phyloP scores from a whole-genome alignment of 2,888 invertebrate genomes.

The Phrixothrix hirtus region DNA sequence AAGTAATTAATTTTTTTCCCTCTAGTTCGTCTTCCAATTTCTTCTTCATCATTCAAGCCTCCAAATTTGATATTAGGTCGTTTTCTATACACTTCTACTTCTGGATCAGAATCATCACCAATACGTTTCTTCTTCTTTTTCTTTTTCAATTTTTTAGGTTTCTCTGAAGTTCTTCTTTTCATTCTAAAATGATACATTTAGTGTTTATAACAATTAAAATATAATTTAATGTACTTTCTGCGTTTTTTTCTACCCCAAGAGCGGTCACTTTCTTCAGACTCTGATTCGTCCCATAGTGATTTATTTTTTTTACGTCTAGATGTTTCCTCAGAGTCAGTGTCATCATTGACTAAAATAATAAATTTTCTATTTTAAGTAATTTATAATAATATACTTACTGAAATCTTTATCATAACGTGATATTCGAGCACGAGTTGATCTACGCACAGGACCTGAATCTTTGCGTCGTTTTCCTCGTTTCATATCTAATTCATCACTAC shows the following conservation, averaged over 20 bases:
- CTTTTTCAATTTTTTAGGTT: conserved; percentile 56
- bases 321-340: conserved; percentile 39
- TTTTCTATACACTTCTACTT: conserved; percentile 46
- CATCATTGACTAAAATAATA: conserved; percentile 43
- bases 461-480: conserved; percentile 56
- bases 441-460: conserved; percentile 56
- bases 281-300: conserved; percentile 63
- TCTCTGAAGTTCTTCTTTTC: conserved; percentile 33
- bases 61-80: conserved; percentile 61
- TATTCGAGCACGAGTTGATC: conserved; percentile 60
- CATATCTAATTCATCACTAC: conserved; percentile 59
- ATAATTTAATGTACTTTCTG: too few relatives aligned
- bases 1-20: conserved; percentile 78
- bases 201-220: too few relatives aligned
- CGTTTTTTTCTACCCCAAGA: conserved; percentile 57
- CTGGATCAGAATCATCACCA: conserved; percentile 53
- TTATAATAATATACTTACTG: conserved; percentile 52
- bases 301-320: conserved; percentile 63
- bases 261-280: conserved; percentile 64
- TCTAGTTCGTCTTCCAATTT: conserved; percentile 68
- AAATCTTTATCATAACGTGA: conserved; percentile 62
- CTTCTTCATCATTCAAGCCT: conserved; percentile 63
- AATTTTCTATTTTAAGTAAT: neutral
- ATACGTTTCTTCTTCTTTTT: conserved; percentile 57
- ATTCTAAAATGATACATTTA: too few relatives aligned